A percentile compares a stretch with the other conserved stretches of the same genome.
phyloP scores from a whole-genome alignment of 2,888 invertebrate genomes.

The Habrosyne pyritoides region DNA sequence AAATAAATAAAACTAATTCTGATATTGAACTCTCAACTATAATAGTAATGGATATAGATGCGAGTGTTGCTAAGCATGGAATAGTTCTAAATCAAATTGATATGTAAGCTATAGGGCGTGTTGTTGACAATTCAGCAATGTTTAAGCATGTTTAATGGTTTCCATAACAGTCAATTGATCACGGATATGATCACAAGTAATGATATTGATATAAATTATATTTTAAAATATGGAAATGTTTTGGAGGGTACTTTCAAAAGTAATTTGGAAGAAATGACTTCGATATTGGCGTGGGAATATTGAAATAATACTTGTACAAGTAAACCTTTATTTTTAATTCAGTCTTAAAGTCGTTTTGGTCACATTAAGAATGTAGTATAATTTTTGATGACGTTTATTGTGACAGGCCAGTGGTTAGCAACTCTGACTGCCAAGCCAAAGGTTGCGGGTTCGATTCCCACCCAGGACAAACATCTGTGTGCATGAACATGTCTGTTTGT shows the following conservation, averaged over 20 bases:
- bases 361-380: too few species aligned
- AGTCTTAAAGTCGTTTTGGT: too few species aligned
- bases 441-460: too few species aligned
- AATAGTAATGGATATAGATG: conserved; percentile 10
- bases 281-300: conserved; percentile 23
- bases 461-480: too few species aligned
- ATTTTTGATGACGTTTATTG: too few species aligned
- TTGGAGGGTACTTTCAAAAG: conserved; percentile 58
- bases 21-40: conserved; percentile 22
- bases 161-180: conserved; percentile 79
- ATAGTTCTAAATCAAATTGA: conserved; percentile 58
- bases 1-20: conserved; percentile 33
- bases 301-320: too few species aligned
- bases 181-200: conserved; percentile 65
- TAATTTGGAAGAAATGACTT: conserved; percentile 22
- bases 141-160: conserved; percentile 76
- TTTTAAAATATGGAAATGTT: conserved; percentile 57
- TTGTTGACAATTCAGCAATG: conserved; percentile 55
- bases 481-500: too few species aligned
- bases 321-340: too few species aligned
- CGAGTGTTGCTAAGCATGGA: conserved; percentile 16
- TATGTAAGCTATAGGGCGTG: conserved; percentile 74
- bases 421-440: too few species aligned
- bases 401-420: too few species aligned
- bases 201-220: conserved; percentile 53